Base-by-base conservation (phyloP, 2,888 invertebrate genomes). In the Anagyrus pseudococci region DNA sequence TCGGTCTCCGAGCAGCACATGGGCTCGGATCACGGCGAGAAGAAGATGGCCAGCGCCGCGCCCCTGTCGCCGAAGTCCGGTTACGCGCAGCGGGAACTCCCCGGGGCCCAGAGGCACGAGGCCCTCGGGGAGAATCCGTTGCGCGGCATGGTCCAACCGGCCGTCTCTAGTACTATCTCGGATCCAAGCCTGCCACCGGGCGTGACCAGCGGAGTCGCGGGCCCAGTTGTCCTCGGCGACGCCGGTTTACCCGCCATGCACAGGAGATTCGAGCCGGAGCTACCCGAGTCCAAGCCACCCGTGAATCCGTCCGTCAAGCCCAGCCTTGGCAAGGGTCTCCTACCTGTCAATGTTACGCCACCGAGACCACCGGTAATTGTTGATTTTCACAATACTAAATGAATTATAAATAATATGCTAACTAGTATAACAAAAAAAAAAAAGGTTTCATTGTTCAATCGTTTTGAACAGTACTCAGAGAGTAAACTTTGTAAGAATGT, bases 281-380 rank as follows among this genome's bases (percentile, higher is more conserved):
- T 37, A n/a, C 44, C 66, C 0, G 72, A 74, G 29, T 61, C 68
- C 15, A 71, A 70, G 66, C 68, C 72, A 33, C 72, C 74, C 1
- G 70, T 73, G 3, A 78, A 75, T 65, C 76, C 79, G 1, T 73
- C 75, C 2, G 70, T 76, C 0, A 80, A 80, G 65, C 72, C 76
- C 4, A 68, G 73, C 22, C 62, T 75, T 57, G 85, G 84, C 17
- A 88, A 93, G 78, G 91, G 90, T 70, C 82, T 94, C 57, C 82
- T 95, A 69, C 93, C 94, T 0, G 94, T 92, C 75, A 94, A 91
- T 80, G 91, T 95, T 25, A 94, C 94, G 48, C 94, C 94, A 43
- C 93, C 94, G 4, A 87, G 92, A 65, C 92, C 92, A 25, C 87
- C 91, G 72, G 83, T 83, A 77, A 77, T 53, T 26, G 8, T 33